Evolutionary conservation across 2,888 invertebrate genomes (phyloP).

Genomic region (Mechanitis mazaeus): DNA sequence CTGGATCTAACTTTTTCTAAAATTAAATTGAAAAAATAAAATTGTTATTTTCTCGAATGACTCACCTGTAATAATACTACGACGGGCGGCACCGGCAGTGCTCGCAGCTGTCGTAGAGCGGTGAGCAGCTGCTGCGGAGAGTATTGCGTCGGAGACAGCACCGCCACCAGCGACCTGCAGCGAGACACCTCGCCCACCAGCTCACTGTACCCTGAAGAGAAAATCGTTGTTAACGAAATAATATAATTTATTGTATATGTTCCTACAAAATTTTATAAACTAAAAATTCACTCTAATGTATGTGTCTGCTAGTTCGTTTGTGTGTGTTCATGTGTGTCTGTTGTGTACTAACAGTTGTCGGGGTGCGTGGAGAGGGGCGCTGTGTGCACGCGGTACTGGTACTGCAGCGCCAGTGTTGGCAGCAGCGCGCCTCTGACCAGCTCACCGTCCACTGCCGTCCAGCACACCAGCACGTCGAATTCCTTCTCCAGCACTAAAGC

Average conservation of each 20-base stretch:
- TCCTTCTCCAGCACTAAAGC: conserved; percentile 64
- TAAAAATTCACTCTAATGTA: not conserved
- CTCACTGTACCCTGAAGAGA: conserved; percentile 67
- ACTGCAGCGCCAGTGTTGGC: conserved; percentile 78
- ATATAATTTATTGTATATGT: no score
- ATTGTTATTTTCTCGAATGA: not conserved
- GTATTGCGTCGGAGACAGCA: conserved; percentile 67
- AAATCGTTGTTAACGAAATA: not conserved
- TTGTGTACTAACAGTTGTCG: conserved; percentile 69
- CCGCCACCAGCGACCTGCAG: conserved; percentile 63
- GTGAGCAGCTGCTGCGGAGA: conserved; percentile 56
- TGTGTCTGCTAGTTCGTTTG: not conserved
- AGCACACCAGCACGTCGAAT: conserved; percentile 80
- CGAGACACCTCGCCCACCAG: conserved; percentile 56
- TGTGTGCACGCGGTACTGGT: conserved; percentile 80
- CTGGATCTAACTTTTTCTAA: not conserved
- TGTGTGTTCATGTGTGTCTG: not conserved
- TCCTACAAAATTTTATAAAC: not conserved
- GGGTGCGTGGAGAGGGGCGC: conserved; percentile 70
- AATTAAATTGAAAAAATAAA: not conserved
- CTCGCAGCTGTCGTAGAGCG: conserved; percentile 57
- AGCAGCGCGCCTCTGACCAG: conserved; percentile 78
- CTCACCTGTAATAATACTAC: conserved; percentile 65
- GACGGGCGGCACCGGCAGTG: conserved; percentile 59
- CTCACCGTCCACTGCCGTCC: conserved; percentile 79